phyloP scores from a whole-genome alignment of 1,140 invertebrate species.

The Stegodyphus mimosarum region DNA sequence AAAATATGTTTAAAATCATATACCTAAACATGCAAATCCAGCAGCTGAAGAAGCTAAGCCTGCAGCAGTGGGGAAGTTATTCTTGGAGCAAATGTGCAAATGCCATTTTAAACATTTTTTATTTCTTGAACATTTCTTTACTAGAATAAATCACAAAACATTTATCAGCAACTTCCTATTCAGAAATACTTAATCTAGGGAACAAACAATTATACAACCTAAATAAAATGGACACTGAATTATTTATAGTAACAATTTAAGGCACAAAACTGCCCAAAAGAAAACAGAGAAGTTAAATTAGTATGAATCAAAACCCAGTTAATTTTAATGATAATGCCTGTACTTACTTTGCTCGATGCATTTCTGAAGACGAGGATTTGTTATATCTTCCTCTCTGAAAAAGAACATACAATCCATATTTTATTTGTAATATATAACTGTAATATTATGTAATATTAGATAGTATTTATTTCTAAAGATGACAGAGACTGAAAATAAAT shows the following conservation, averaged over 20 bases:
- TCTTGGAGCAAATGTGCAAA: constrained; percentile 89
- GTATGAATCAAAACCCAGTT: too few species aligned
- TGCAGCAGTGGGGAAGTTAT: constrained; percentile 99
- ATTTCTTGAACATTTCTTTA: constrained; percentile 29
- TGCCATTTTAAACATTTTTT: constrained; percentile 67
- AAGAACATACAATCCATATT: not conserved
- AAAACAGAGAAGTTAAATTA: too few species aligned
- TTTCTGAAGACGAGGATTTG: constrained; percentile 79
- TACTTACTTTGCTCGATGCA: constrained; percentile 80
- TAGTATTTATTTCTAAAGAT: too few species aligned
- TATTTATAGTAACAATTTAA: too few species aligned
- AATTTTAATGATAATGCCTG: not conserved
- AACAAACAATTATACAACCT: too few species aligned
- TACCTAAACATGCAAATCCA: constrained; percentile 91
- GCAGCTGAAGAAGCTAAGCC: constrained; percentile 98
- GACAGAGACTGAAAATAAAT: too few species aligned
- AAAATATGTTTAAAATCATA: constrained; percentile 31
- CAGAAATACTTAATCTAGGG: too few species aligned
- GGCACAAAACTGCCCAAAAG: too few species aligned
- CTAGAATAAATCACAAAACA: constrained; percentile 25
- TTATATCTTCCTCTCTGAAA: constrained; percentile 68
- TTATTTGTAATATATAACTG: too few species aligned
- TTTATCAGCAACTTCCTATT: too few species aligned
- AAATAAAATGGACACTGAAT: too few species aligned
- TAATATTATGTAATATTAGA: too few species aligned